Conservation (phyloP, 2,113 vertebrate species). For the Gorsachius goisagi region DNA sequence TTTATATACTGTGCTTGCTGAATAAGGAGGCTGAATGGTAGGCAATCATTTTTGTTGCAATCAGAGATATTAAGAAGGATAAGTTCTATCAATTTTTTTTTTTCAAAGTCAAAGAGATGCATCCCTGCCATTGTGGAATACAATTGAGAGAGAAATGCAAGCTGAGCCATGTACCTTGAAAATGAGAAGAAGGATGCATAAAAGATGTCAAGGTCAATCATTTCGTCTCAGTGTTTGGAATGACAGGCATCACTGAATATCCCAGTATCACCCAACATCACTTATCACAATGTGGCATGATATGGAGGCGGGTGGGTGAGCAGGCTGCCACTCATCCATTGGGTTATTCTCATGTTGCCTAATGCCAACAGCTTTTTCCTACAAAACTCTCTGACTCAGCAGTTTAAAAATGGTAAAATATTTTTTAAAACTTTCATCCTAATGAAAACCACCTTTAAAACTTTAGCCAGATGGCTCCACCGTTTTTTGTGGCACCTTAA, state of each 20-base stretch:
- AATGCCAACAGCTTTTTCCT: neutral
- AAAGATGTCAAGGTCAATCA: neutral
- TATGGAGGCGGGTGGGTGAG: accelerated
- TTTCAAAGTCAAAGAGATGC: neutral
- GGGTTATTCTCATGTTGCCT: neutral
- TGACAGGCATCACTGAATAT: too few relatives aligned
- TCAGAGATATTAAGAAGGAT: neutral
- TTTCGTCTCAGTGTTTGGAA: neutral
- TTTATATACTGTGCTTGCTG: neutral
- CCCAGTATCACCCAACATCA: accelerated
- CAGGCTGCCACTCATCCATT: neutral
- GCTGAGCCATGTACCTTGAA: accelerated
- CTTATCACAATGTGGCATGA: accelerated
- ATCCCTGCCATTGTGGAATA: neutral
- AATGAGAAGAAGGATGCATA: neutral
- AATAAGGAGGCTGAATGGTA: neutral
- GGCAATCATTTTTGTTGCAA: neutral
- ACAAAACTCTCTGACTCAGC: neutral
- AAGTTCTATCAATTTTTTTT: neutral
- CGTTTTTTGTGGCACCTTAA: neutral
- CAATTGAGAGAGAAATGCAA: neutral
- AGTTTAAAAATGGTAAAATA: neutral
- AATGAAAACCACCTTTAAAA: neutral
- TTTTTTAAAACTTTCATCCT: neutral
- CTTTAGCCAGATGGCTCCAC: neutral